Evolutionary conservation across 2,797 vertebrate genomes (phyloP).

Genomic region (Diceros bicornis): DNA sequence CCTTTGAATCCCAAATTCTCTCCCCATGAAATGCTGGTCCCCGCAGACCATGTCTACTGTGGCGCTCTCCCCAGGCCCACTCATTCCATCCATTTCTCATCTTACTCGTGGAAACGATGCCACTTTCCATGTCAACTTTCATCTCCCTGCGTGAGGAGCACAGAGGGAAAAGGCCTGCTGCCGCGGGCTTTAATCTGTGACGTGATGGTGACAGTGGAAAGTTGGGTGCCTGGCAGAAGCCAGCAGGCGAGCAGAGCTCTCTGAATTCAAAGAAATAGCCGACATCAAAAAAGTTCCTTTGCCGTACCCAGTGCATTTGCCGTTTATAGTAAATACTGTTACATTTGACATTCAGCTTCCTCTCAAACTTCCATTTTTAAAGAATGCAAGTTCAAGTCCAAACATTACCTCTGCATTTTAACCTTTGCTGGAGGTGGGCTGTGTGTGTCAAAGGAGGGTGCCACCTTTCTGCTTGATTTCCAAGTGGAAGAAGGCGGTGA

Average conservation of each 20-base stretch:
- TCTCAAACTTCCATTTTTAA: background rate
- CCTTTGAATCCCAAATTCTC: background rate
- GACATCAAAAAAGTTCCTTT: background rate
- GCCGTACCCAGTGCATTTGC: fast-evolving
- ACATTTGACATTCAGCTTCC: background rate
- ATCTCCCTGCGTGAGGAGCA: background rate
- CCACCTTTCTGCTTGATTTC: background rate
- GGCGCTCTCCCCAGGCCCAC: background rate
- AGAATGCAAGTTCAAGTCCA: background rate
- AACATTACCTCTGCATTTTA: fast-evolving
- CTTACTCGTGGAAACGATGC: background rate
- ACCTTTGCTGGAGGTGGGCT: background rate
- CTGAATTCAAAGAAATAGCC: background rate
- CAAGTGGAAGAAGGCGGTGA: fast-evolving
- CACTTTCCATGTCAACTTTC: background rate
- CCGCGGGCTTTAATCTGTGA: background rate
- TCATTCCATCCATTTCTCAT: background rate
- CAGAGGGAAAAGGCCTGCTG: background rate
- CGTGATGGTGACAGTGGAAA: fast-evolving
- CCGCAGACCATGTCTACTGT: fast-evolving
- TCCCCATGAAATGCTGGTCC: background rate
- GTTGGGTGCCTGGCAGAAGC: background rate
- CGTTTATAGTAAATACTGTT: background rate
- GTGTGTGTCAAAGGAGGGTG: fast-evolving
- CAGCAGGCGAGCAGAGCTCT: background rate